A percentile compares a stretch with the other conserved stretches of the same genome.
Conservation (phyloP, 2,888 invertebrate genomes). For the Dolomedes plantarius region DNA sequence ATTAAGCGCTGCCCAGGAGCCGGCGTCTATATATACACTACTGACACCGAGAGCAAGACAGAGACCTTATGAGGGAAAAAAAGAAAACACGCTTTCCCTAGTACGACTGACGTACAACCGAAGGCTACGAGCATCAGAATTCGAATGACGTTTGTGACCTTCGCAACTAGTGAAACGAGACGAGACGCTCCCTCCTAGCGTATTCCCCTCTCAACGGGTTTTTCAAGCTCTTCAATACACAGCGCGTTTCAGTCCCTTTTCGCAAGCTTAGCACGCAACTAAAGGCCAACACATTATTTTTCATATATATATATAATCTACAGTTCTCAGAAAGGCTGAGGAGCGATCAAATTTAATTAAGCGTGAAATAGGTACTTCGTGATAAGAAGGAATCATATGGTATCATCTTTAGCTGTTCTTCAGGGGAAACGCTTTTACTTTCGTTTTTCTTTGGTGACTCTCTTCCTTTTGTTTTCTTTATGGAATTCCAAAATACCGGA, state of each 20-base stretch:
- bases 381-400: too few relatives aligned
- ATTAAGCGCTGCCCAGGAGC: not conserved
- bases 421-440: too few relatives aligned
- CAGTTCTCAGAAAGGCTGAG: not conserved
- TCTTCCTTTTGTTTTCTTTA: too few relatives aligned
- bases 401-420: too few relatives aligned
- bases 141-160: constrained; percentile 15
- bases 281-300: too few relatives aligned
- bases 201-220: constrained; percentile 6
- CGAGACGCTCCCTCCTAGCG: constrained; percentile 15
- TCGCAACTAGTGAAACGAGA: constrained; percentile 18
- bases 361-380: not conserved
- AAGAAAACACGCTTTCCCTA: not conserved
- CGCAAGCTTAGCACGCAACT: too few relatives aligned
- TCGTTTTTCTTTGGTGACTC: too few relatives aligned
- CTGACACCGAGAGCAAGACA: constrained; percentile 7
- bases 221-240: constrained; percentile 12
- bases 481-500: too few relatives aligned
- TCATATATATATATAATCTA: too few relatives aligned
- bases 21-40: constrained; percentile 13
- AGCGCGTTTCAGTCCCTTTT: too few relatives aligned
- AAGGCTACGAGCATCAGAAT: not conserved
- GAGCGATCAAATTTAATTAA: not conserved
- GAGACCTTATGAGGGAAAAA: not conserved
- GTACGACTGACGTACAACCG: not conserved